phyloP scores from a whole-genome alignment of 2,888 invertebrate species.

The Elmis aenea region DNA sequence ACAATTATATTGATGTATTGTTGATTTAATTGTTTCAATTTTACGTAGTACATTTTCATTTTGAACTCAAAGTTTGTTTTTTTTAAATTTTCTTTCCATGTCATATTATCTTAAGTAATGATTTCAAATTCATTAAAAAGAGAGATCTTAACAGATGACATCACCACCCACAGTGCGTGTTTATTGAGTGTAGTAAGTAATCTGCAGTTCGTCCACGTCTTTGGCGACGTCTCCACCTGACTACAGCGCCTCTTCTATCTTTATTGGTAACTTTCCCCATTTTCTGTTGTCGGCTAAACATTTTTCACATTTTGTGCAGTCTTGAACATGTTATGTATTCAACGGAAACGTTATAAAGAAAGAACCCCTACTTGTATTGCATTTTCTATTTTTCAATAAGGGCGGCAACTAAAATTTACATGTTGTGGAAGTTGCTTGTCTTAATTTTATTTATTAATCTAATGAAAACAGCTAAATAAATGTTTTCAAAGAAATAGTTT shows the following conservation, averaged over 20 bases:
- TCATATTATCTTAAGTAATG: no score
- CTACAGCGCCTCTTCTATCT: conserved; percentile 21
- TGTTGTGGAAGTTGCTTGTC: background rate
- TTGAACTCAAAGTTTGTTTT: no score
- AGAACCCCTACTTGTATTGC: conserved; percentile 29
- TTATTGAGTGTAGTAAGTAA: conserved; percentile 27
- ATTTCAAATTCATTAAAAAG: no score
- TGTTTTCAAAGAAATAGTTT: no score
- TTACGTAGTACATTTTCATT: no score
- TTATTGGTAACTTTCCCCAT: conserved; percentile 31
- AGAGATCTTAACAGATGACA: conserved; percentile 19
- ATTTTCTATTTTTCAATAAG: conserved; percentile 33
- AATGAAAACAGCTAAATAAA: no score
- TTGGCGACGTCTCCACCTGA: conserved; percentile 25
- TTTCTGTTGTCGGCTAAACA: conserved; percentile 31
- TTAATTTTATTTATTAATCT: no score
- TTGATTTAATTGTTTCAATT: no score
- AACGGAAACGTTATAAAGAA: conserved; percentile 29
- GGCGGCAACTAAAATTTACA: conserved; percentile 13
- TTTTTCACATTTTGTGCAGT: conserved; percentile 32
- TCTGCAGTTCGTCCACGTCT: conserved; percentile 29
- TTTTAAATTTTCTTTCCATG: no score
- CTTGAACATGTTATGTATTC: conserved; percentile 29
- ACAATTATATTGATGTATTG: no score
- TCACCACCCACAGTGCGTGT: conserved; percentile 29